Evolutionary conservation across 2,113 vertebrate species (phyloP).

Genomic region (Elephas maximus): DNA sequence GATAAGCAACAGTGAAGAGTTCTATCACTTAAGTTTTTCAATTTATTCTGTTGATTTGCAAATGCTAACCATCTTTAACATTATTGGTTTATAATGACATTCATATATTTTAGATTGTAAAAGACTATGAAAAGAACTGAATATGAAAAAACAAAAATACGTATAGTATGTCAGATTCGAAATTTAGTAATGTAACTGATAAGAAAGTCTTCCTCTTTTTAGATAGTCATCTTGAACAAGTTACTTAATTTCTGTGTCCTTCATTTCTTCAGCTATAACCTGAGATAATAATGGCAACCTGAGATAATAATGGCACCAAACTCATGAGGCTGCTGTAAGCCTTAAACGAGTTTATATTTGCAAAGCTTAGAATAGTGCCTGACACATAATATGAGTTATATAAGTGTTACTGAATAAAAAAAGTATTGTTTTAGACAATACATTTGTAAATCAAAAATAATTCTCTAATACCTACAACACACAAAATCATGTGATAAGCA

Average conservation of each 20-base stretch:
- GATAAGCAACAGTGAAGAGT: slow-evolving; percentile 43
- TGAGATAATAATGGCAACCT: background rate
- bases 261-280: background rate
- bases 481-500: background rate
- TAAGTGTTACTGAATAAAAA: background rate
- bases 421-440: background rate
- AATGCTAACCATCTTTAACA: slow-evolving; percentile 42
- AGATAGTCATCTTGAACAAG: background rate
- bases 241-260: background rate
- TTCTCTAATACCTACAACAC: background rate
- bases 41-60: slow-evolving; percentile 41
- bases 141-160: background rate
- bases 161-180: background rate
- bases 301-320: background rate
- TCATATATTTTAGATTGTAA: slow-evolving; percentile 9
- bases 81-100: slow-evolving; percentile 50
- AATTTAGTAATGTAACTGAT: slow-evolving; percentile 25
- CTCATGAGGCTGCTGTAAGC: background rate
- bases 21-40: slow-evolving; percentile 10
- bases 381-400: background rate
- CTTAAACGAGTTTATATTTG: background rate
- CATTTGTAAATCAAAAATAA: slow-evolving; percentile 25
- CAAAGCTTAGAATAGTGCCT: background rate
- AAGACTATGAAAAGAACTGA: slow-evolving; percentile 26
- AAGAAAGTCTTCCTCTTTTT: background rate